Conservation (phyloP, 2,113 vertebrate species). For the Spea multiplicata region DNA sequence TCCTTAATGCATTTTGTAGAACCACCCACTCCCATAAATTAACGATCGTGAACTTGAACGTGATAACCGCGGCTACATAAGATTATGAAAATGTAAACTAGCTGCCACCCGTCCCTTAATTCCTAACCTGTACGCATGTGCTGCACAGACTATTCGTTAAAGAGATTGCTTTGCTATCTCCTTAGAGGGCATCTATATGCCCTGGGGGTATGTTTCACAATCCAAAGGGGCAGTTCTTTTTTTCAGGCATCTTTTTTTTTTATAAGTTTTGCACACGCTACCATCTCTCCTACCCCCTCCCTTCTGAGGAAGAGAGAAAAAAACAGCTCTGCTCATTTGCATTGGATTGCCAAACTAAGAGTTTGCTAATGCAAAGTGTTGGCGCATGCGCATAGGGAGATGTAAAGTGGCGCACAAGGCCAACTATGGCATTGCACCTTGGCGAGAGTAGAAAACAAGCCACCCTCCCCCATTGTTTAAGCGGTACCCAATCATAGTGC, state of each 20-base stretch:
- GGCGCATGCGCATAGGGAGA: neutral
- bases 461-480: slow-evolving; percentile 43
- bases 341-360: slow-evolving; percentile 41
- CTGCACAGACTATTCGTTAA: too few relatives aligned
- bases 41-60: too few relatives aligned
- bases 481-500: neutral
- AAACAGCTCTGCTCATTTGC: slow-evolving; percentile 29
- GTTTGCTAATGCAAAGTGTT: slow-evolving; percentile 5
- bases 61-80: too few relatives aligned
- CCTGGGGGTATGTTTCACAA: slow-evolving; percentile 39
- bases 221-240: slow-evolving; percentile 22
- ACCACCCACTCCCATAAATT: too few relatives aligned
- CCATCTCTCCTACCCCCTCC: slow-evolving; percentile 16
- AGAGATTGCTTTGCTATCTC: neutral
- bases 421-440: slow-evolving; percentile 7
- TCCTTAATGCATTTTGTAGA: too few relatives aligned
- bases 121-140: too few relatives aligned
- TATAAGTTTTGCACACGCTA: slow-evolving; percentile 40
- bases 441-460: slow-evolving; percentile 24
- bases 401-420: neutral
- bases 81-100: too few relatives aligned
- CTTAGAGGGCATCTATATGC: slow-evolving; percentile 37
- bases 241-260: slow-evolving; percentile 1
- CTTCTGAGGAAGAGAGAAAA: neutral
- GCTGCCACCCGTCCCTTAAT: too few relatives aligned